phyloP scores from a whole-genome alignment of 2,797 vertebrate species.

The Lagocephalus sceleratus region DNA sequence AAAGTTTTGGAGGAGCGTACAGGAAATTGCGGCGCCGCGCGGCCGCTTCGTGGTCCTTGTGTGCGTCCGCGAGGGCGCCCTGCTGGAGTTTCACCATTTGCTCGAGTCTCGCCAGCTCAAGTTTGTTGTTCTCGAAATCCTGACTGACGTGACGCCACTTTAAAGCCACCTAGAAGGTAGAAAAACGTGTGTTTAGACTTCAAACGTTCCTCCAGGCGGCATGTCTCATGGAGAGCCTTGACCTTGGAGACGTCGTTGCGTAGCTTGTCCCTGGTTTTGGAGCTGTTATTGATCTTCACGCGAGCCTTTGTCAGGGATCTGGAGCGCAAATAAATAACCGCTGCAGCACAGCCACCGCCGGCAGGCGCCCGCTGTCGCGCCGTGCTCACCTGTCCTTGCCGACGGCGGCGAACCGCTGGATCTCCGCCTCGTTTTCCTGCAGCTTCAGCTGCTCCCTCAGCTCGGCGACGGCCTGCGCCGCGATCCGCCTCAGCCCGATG shows the following conservation, averaged over 20 bases:
- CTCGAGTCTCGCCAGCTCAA: constrained; percentile 73
- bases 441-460: constrained; percentile 76
- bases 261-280: constrained; percentile 74
- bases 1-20: constrained; percentile 58
- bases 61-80: constrained; percentile 73
- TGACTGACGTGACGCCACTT: constrained; percentile 72
- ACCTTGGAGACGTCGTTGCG: constrained; percentile 75
- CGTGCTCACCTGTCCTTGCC: constrained; percentile 81
- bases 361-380: background rate
- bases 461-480: constrained; percentile 78
- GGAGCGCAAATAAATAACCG: constrained; percentile 8
- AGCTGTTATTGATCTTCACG: constrained; percentile 77
- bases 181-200: background rate
- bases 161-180: constrained; percentile 43
- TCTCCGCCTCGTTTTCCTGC: constrained; percentile 81
- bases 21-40: constrained; percentile 75
- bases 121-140: constrained; percentile 75
- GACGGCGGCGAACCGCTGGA: constrained; percentile 71
- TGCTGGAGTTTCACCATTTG: constrained; percentile 69
- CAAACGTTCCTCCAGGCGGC: background rate
- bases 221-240: constrained; percentile 16
- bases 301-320: constrained; percentile 81
- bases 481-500: constrained; percentile 75
- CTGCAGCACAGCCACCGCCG: background rate
- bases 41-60: constrained; percentile 69